Conservation (phyloP, 2,888 invertebrate species). For the Mesorhabditis belari region DNA sequence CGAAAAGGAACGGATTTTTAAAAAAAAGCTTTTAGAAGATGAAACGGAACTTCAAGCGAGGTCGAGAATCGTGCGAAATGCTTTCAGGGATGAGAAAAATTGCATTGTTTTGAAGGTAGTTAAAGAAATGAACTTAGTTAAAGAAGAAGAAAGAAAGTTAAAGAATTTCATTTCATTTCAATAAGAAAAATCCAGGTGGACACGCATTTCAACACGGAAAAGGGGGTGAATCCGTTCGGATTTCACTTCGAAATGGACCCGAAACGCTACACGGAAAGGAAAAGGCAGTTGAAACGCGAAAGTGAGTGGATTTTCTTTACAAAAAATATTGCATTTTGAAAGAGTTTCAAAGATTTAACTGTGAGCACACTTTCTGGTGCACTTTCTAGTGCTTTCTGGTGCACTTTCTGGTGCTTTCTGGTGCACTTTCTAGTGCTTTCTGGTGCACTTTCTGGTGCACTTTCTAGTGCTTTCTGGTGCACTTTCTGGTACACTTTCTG, state of each 20-base stretch:
- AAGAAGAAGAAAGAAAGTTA: neutral
- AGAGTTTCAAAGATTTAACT: neutral
- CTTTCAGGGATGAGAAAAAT: conserved; percentile 22
- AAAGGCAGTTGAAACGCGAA: conserved; percentile 17
- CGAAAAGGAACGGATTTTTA: neutral
- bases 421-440: neutral
- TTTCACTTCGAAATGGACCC: conserved; percentile 36
- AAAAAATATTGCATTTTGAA: neutral
- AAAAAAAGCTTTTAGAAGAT: conserved; percentile 3
- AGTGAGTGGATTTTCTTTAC: conserved; percentile 7
- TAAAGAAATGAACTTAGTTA: neutral
- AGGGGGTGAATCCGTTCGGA: conserved; percentile 30
- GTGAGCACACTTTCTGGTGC: neutral
- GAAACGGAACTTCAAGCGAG: conserved; percentile 31
- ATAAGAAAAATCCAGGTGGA: too few species aligned
- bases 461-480: too few species aligned
- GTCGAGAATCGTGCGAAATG: conserved; percentile 26
- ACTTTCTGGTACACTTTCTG: too few species aligned
- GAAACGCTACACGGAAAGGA: conserved; percentile 21
- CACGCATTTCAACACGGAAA: conserved; percentile 19
- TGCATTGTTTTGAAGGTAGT: conserved; percentile 25
- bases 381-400: neutral
- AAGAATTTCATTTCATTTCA: neutral
- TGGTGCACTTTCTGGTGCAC: too few species aligned
- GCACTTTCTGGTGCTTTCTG: neutral